Evolutionary conservation across 1,140 invertebrate genomes (phyloP), one percentile per base, ranked within the genome.

Genomic region (Leptinotarsa undecemlineata): DNA sequence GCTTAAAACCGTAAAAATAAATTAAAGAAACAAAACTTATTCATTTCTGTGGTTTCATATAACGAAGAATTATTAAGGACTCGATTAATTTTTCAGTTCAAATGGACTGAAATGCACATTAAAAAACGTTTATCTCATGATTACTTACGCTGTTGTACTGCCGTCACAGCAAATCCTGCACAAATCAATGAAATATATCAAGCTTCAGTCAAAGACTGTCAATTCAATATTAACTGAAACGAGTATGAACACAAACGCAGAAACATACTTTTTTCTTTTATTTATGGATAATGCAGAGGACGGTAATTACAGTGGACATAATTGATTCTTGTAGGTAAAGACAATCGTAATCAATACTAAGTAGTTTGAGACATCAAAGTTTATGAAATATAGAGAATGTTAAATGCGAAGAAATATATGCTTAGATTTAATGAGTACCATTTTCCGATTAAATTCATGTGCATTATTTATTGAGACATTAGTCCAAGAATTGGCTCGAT

Each of bases 351-450:
- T 67, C 64, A 26, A 67, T 67, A 67, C 23, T 17, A 26, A 42
- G 64, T 42, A 67, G 64, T 67, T 67, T 67, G 64, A 67, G 23
- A 23, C 64, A 67, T 67, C 64, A 67, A 67, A 67, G 64, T 67
- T 67, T 42, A 67, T 67, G 64, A 67, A 67, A 67, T 67, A 26
- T 17, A 42, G 64, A 67, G 23, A 19, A 57, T 57, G 51, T 57
- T 57, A 57, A 57, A 57, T 57, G 51, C 51, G 51, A 67, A 42
- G 19, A 77, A 77, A 77, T 77, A 57, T 77, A 79, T 74, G 76
- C 74, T 72, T 78, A 78, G 78, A 79, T 79, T 79, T 78, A 79
- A 79, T 78, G 76, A 79, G 76, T 77, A 76, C 74, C 74, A 79
- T 79, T 79, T 67, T 78, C 75, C 78, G 78, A 79, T 79, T 79